These are phyloP conservation scores for Eristalis pertinax DNA, from an alignment of 2,888 invertebrate species.

Conservation along the genomic window DNA sequence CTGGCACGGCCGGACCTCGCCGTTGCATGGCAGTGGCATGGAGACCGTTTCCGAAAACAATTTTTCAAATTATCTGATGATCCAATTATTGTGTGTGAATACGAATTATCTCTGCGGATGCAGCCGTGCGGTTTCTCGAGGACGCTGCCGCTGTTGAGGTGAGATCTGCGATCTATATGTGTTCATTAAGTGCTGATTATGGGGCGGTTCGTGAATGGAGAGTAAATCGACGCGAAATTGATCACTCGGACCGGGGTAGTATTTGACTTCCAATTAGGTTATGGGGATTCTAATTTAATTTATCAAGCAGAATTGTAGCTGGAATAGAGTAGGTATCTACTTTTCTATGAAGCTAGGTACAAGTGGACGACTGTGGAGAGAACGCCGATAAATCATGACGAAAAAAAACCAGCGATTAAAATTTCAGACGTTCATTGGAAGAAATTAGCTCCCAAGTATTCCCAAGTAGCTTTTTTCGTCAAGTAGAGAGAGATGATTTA, in stretches of 20 bases:
- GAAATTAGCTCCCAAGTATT: too few species aligned
- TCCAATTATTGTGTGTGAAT: constrained; percentile 67
- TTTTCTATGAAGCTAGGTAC: too few species aligned
- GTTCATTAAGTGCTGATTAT: background rate
- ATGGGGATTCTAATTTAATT: too few species aligned
- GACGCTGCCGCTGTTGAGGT: background rate
- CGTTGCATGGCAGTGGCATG: background rate
- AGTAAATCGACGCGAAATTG: background rate
- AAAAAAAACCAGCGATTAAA: too few species aligned
- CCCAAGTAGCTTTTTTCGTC: too few species aligned
- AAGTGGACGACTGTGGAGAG: too few species aligned
- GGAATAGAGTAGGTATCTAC: too few species aligned
- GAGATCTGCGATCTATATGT: background rate
- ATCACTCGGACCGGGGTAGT: background rate
- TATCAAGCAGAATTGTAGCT: too few species aligned
- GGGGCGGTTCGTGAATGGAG: background rate
- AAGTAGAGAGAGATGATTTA: too few species aligned
- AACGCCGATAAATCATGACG: too few species aligned
- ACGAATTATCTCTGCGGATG: background rate
- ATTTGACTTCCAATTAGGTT: background rate
- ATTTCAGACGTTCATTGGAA: too few species aligned
- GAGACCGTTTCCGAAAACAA: constrained; percentile 53
- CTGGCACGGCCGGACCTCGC: constrained; percentile 9
- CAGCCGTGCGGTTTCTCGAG: background rate
- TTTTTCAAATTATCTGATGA: constrained; percentile 72